Conservation (phyloP, 2,113 vertebrate genomes). For the Parus major region DNA sequence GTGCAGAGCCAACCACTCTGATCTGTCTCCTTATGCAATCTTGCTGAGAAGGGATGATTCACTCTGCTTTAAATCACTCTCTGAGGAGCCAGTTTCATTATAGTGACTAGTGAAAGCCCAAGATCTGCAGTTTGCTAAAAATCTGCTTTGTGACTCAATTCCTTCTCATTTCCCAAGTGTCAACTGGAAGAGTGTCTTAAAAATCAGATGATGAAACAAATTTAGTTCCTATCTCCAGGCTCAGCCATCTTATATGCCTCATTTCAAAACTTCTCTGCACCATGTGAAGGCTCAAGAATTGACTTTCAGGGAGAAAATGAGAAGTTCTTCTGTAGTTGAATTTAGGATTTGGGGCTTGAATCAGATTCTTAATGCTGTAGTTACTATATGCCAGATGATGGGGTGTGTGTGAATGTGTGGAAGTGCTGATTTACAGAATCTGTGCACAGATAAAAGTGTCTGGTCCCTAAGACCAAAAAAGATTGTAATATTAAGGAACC, state of each 20-base stretch:
- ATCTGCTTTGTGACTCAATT: conserved; percentile 15
- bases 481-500: neutral
- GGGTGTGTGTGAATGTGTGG: neutral
- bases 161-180: neutral
- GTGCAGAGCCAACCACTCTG: neutral
- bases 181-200: neutral
- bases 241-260: neutral
- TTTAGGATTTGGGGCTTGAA: neutral
- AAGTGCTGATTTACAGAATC: neutral
- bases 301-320: neutral
- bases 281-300: neutral
- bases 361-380: neutral
- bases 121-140: conserved; percentile 25
- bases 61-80: conserved; percentile 6
- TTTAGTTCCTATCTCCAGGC: neutral
- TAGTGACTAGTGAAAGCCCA: neutral
- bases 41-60: neutral
- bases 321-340: neutral
- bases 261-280: neutral
- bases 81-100: neutral
- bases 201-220: conserved; percentile 23
- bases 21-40: neutral
- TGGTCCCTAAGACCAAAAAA: neutral
- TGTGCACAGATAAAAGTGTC: neutral
- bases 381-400: neutral